Conservation (phyloP, 2,888 invertebrate species). For the Drosophila peninsularis region DNA sequence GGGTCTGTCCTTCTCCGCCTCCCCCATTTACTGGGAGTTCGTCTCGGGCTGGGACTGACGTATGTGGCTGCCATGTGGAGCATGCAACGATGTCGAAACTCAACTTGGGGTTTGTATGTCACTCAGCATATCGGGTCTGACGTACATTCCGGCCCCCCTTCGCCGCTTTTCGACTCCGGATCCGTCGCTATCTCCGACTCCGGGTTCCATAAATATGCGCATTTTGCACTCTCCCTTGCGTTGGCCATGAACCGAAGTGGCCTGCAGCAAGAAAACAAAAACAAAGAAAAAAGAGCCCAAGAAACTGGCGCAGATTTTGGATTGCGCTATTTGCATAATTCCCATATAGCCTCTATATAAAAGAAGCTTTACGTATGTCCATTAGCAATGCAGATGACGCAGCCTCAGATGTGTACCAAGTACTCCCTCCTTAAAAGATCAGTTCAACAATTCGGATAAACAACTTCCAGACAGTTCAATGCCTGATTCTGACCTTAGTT, state of each 20-base stretch:
- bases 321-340: conserved; percentile 62
- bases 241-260: conserved; percentile 63
- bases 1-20: neutral
- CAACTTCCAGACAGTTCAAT: conserved; percentile 63
- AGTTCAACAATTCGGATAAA: conserved; percentile 63
- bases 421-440: conserved; percentile 20
- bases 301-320: conserved; percentile 70
- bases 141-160: conserved; percentile 45
- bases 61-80: conserved; percentile 65
- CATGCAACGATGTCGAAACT: conserved; percentile 44
- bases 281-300: conserved; percentile 23
- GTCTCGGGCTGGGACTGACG: conserved; percentile 43
- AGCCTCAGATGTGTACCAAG: conserved; percentile 29
- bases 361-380: conserved; percentile 37
- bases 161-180: conserved; percentile 5
- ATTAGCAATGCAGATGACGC: conserved; percentile 67
- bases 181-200: conserved; percentile 7
- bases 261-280: conserved; percentile 21
- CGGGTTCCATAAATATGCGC: conserved; percentile 57
- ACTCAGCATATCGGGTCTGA: conserved; percentile 56
- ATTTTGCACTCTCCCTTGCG: conserved; percentile 62
- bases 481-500: conserved; percentile 66
- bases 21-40: neutral
- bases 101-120: conserved; percentile 61
- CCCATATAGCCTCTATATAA: conserved; percentile 3